Evolutionary conservation across 2,113 vertebrate species (phyloP), one percentile per base, ranked within the genome.

Genomic region (Origma solitaria): DNA sequence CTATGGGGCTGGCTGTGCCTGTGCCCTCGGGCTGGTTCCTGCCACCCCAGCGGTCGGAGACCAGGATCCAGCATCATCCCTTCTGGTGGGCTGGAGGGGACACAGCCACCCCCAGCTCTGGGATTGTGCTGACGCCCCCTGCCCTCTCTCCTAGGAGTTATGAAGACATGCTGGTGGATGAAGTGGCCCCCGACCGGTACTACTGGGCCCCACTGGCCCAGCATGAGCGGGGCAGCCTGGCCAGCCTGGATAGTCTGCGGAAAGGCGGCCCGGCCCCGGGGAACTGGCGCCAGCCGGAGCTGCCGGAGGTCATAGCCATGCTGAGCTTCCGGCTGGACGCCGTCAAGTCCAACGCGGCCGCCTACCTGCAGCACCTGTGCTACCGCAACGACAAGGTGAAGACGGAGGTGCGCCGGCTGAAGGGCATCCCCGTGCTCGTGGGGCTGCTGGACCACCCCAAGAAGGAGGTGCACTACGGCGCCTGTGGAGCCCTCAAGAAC

Each of bases 381-480:
- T 99, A 98, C 91, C 99, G 98, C 64, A 99, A 99, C 0, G 99
- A 99, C 96, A 99, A 99, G 97, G 98, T 99, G 96, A 99, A 99
- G 97, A 98, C 99, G 0, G 99, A 99, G 5, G 99, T 99, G 61
- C 98, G 99, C 73, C 98, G 98, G 76, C 88, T 99, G 83, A 99
- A 99, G 97, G 99, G 99, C 33, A 99, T 99, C 82, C 99, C 99
- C 0, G 98, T 99, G 3, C 97, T 99, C 15, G 99, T 99, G 82
- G 98, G 98, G 10, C 97, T 99, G 97, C 97, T 99, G n/a, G 99
- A 99, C 92, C 99, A 98, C 94, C 98, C 99, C 80, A 99, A 99
- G 96, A 99, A 98, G 85, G 99, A 99, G 96, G 99, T 99, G 65
- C 99, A 99, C 96, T 98, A 98, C 0, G 98, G 99, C 1, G 99